Evolutionary conservation across 2,113 vertebrate genomes (phyloP).

Genomic region (Telmatochromis sp.): DNA sequence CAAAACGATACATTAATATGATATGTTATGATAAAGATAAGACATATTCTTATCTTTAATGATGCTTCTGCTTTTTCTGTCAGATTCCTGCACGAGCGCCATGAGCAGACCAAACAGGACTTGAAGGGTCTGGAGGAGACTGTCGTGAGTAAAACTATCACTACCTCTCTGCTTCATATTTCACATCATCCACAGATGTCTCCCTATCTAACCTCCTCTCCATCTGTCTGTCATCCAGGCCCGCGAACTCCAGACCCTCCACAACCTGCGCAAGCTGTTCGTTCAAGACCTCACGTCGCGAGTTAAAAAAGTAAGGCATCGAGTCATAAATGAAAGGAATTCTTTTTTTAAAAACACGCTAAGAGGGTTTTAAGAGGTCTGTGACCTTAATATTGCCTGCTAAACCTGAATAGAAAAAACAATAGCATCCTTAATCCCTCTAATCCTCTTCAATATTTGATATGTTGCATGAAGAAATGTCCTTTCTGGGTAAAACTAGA

Average conservation of each 20-base stretch:
- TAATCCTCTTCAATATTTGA: not conserved
- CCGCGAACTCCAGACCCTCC: slow-evolving; percentile 92
- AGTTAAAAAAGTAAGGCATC: slow-evolving; percentile 82
- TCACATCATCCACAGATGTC: not conserved
- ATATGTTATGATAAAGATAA: not conserved
- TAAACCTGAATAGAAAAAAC: not conserved
- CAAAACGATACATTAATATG: not conserved
- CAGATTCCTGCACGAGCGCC: slow-evolving; percentile 88
- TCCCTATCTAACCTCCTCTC: not conserved
- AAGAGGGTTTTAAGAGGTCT: not conserved
- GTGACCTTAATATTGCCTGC: not conserved
- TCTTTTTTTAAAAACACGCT: not conserved
- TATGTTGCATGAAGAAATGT: not conserved
- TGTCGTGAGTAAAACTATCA: slow-evolving; percentile 75
- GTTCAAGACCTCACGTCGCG: slow-evolving; percentile 93
- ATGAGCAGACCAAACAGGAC: slow-evolving; percentile 90
- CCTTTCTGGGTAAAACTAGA: not conserved
- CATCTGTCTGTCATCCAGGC: slow-evolving; percentile 62
- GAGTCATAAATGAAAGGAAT: not conserved
- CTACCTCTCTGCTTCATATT: not conserved
- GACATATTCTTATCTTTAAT: not conserved
- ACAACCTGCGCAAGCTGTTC: slow-evolving; percentile 95
- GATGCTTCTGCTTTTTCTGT: not conserved
- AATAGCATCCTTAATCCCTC: not conserved
- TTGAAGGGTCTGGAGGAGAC: slow-evolving; percentile 91